phyloP scores from a whole-genome alignment of 2,797 vertebrate species.

The Simalia tracyae region DNA sequence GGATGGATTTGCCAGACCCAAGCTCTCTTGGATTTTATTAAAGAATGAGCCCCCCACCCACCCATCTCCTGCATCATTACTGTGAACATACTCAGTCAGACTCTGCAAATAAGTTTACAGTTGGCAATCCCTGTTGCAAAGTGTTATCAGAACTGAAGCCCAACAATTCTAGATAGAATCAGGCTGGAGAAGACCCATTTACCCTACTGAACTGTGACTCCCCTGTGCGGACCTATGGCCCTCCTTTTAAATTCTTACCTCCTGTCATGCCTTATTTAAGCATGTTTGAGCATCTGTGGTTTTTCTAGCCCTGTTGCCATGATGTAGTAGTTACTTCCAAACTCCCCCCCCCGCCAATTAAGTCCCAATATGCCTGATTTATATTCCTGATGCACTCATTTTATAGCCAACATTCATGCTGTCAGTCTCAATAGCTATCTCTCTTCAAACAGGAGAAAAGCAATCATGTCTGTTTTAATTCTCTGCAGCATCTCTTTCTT shows the following conservation, averaged over 20 bases:
- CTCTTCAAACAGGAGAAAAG: slow-evolving; percentile 11
- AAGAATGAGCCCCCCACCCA: background rate
- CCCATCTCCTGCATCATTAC: background rate
- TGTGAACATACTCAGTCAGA: background rate
- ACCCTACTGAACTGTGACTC: background rate
- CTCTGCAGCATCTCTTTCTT: background rate
- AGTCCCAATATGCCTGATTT: background rate
- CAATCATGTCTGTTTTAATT: background rate
- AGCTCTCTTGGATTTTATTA: background rate
- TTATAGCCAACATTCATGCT: slow-evolving; percentile 39
- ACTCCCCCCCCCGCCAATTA: background rate
- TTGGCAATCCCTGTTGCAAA: background rate
- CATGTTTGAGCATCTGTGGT: slow-evolving; percentile 1
- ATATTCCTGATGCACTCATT: slow-evolving; percentile 35
- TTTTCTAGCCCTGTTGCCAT: background rate
- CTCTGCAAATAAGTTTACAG: background rate
- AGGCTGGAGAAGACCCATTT: background rate
- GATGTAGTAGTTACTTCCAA: background rate
- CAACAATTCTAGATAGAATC: background rate
- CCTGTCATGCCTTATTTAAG: background rate
- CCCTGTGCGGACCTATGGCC: background rate
- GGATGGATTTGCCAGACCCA: background rate
- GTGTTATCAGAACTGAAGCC: background rate
- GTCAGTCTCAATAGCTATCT: slow-evolving; percentile 56
- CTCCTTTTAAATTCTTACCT: slow-evolving; percentile 4